Evolutionary conservation across 2,888 invertebrate genomes (phyloP).

Genomic region (Oligia fasciuncula): DNA sequence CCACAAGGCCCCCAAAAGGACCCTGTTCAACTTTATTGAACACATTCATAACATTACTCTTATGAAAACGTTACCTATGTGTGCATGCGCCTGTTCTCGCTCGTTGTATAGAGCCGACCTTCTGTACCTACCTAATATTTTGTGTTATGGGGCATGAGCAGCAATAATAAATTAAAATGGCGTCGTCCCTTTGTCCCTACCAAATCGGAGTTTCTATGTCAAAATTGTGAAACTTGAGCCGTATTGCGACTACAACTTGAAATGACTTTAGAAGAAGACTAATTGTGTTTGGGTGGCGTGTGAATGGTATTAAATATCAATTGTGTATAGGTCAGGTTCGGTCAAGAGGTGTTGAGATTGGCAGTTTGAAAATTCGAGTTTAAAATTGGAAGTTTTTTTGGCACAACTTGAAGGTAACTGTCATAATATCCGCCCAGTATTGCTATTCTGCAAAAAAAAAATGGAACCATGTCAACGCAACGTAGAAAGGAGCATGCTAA

Average conservation of each 20-base stretch:
- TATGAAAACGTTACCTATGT: no score
- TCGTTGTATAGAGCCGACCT: neutral
- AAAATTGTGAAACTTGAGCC: constrained; percentile 50
- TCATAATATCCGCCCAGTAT: neutral
- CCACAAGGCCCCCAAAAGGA: no score
- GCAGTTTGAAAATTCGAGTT: neutral
- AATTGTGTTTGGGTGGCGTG: constrained; percentile 14
- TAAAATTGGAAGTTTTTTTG: neutral
- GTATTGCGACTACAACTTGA: constrained; percentile 30
- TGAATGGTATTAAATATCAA: constrained; percentile 3
- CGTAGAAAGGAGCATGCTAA: no score
- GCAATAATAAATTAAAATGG: constrained; percentile 55
- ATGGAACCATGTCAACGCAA: no score
- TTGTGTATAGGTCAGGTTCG: neutral
- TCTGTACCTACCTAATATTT: neutral
- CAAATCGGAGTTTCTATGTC: constrained; percentile 44
- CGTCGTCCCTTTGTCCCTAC: constrained; percentile 31
- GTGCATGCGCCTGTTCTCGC: neutral
- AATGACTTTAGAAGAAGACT: constrained; percentile 40
- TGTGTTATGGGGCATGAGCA: neutral
- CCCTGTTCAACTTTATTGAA: no score
- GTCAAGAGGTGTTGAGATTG: neutral
- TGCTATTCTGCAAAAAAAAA: neutral
- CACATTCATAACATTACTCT: no score
- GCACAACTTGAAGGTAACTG: neutral